phyloP scores from a whole-genome alignment of 2,797 vertebrate species.

The Bradypodion pumilum region DNA sequence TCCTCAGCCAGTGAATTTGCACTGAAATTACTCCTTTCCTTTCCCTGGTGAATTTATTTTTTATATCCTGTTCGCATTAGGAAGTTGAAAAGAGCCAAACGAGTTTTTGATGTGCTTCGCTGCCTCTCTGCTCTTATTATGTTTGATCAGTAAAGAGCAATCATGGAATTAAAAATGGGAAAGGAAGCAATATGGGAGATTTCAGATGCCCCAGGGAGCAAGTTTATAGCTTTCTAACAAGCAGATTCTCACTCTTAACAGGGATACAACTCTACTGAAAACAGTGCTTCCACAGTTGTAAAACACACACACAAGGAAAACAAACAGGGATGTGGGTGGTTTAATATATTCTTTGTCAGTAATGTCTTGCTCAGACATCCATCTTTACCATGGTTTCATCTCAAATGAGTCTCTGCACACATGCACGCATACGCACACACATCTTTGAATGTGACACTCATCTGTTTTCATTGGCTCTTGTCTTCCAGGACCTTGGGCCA shows the following conservation, averaged over 20 bases:
- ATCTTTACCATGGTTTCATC: constrained; percentile 24
- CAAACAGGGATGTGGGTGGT: not conserved
- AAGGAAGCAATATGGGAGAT: constrained; percentile 29
- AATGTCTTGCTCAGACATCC: constrained; percentile 44
- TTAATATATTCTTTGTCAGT: constrained; percentile 17
- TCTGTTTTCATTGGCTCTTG: constrained; percentile 37
- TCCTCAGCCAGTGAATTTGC: constrained; percentile 39
- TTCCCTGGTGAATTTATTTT: constrained; percentile 53
- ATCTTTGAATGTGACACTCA: constrained; percentile 7
- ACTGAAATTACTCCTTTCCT: constrained; percentile 43
- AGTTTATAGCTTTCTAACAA: constrained; percentile 34
- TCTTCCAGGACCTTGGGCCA: constrained; percentile 83
- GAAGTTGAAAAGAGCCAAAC: constrained; percentile 45
- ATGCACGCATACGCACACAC: not conserved
- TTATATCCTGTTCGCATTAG: constrained; percentile 36
- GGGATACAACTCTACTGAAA: not conserved
- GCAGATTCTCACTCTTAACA: constrained; percentile 14
- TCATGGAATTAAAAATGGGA: constrained; percentile 47
- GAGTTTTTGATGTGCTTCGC: constrained; percentile 37
- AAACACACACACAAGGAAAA: not conserved
- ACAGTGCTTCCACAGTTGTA: not conserved
- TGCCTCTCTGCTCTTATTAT: constrained; percentile 44
- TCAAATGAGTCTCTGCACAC: constrained; percentile 16
- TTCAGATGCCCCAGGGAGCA: constrained; percentile 33
- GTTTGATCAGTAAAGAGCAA: constrained; percentile 64